Evolutionary conservation across 2,113 vertebrate genomes (phyloP), one percentile per base, ranked within the genome.

Genomic region (Limnothrissa miodon): DNA sequence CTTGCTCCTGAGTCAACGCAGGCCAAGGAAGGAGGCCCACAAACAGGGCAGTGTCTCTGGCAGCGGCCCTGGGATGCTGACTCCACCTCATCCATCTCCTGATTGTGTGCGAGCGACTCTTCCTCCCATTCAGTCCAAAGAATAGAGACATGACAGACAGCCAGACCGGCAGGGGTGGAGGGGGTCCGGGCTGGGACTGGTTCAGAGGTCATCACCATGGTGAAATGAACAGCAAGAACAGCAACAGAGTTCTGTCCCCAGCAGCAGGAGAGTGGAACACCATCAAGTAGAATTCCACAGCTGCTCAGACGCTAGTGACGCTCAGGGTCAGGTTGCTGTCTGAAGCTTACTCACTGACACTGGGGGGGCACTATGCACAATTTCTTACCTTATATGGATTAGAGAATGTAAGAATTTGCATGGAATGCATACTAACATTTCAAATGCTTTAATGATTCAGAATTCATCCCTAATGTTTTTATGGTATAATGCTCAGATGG

Each of bases 81-180:
- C 51, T 74, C 42, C 86, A 85, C 86, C 85, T 83, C 5, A 81
- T 84, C 81, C 86, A 88, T 92, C 88, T 89, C 78, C 6, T 78
- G 74, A 86, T 21, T 80, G 86, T 85, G 84, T 85, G 90, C 87
- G 89, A 91, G 29, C 66, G 90, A 87, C 86, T 87, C 88, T 90
- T 91, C 89, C 90, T 90, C 83, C 82, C 78, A 85, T 88, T 90
- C 84, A 86, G 88, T 86, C 36, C 56, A 87, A 91, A 90, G 89
- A 90, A 91, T 89, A 92, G 88, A 90, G 91, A 90, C 86, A 88
- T 90, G 93, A 92, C 90, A 87, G 89, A 11, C 44, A 88, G 89
- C 91, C 93, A 92, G 86, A 90, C 89, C 89, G 87, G 89, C 90
- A 84, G 87, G 88, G 88, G 78, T 36, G 66, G 29, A 33, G 33